Evolutionary conservation across 1,140 invertebrate genomes (phyloP).

Genomic region (Ridgeia piscesae): DNA sequence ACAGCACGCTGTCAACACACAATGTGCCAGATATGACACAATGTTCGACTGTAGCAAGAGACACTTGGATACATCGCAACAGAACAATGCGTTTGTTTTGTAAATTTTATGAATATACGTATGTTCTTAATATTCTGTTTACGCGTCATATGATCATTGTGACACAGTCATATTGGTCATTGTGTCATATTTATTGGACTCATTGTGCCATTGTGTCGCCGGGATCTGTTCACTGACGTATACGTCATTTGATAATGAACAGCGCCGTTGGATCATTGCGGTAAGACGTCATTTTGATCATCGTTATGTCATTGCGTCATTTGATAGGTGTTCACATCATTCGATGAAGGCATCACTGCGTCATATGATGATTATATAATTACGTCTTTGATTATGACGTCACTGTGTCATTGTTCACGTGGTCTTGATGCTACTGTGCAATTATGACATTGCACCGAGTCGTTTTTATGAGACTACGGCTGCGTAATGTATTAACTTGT

Average conservation of each 20-base stretch:
- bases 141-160: neutral
- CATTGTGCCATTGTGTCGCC: neutral
- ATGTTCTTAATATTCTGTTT: neutral
- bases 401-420: neutral
- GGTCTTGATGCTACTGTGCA: too few species aligned
- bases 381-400: neutral
- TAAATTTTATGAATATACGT: too few species aligned
- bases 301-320: neutral
- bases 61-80: neutral
- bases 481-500: neutral
- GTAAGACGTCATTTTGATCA: too few species aligned
- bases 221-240: too few species aligned
- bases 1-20: neutral
- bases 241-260: neutral
- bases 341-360: neutral
- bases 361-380: neutral
- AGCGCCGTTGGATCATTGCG: neutral
- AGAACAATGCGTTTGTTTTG: neutral
- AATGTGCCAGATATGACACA: too few species aligned
- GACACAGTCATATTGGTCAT: neutral
- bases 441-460: neutral
- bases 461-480: neutral
- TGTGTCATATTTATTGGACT: neutral
- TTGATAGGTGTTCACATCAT: neutral
- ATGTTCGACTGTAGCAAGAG: neutral